phyloP scores from a whole-genome alignment of 2,113 vertebrate genomes.

The Scortum barcoo region DNA sequence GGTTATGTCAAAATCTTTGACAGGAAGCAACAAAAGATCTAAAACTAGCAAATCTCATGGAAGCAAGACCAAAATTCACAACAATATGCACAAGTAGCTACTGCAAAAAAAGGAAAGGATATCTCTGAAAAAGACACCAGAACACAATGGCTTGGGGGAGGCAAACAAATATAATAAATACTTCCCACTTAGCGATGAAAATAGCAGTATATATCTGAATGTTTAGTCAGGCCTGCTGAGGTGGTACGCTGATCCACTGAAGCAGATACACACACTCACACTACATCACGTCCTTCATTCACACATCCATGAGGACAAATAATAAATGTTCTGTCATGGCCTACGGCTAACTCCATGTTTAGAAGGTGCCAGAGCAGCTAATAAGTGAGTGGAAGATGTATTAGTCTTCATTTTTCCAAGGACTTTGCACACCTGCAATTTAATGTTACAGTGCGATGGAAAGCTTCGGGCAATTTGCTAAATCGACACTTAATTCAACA shows the following conservation, averaged over 20 bases:
- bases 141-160: not conserved
- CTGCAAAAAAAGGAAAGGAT: not conserved
- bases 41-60: constrained; percentile 18
- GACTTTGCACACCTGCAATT: constrained; percentile 34
- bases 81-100: not conserved
- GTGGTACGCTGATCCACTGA: not conserved
- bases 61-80: not conserved
- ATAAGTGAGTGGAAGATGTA: constrained; percentile 9
- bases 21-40: constrained; percentile 24
- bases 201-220: constrained; percentile 9
- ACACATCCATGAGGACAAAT: not conserved
- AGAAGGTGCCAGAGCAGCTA: constrained; percentile 21
- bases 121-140: not conserved
- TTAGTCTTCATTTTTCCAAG: constrained; percentile 2
- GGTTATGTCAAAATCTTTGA: constrained; percentile 21
- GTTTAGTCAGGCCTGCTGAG: constrained; percentile 16
- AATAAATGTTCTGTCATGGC: not conserved
- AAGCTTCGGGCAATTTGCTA: constrained; percentile 33
- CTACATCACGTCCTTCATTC: constrained; percentile 5
- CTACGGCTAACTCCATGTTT: not conserved
- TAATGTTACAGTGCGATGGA: constrained; percentile 7
- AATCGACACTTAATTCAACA: constrained; percentile 52
- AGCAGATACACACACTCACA: not conserved
- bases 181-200: constrained; percentile 3
- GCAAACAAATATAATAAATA: constrained; percentile 18